These are phyloP conservation scores for Acrocephalus arundinaceus DNA, from an alignment of 2,113 vertebrate genomes.

Conservation along the genomic window DNA sequence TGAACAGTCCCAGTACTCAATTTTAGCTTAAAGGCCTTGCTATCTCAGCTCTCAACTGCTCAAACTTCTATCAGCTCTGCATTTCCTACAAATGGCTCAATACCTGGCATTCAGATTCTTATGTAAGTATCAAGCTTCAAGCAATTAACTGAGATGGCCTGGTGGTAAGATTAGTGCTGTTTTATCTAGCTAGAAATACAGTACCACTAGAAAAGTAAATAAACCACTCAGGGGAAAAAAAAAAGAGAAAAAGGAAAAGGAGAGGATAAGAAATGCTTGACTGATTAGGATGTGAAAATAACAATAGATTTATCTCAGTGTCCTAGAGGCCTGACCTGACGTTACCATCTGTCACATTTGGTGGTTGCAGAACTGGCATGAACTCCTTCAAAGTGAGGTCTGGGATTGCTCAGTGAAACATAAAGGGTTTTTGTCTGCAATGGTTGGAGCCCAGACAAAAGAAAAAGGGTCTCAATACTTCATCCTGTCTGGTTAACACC, in stretches of 20 bases:
- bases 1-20: not conserved
- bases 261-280: not conserved
- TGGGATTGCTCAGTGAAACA: not conserved
- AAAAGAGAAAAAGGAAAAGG: not conserved
- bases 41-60: not conserved
- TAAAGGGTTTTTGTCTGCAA: not conserved
- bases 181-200: not conserved
- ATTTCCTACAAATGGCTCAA: not conserved
- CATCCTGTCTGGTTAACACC: not conserved
- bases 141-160: conserved; percentile 27
- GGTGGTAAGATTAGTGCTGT: not conserved
- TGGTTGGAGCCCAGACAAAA: not conserved
- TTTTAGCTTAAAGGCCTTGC: not conserved
- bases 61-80: not conserved
- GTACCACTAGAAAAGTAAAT: not conserved
- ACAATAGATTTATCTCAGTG: not conserved
- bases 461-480: not conserved
- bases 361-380: not conserved
- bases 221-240: fast-evolving
- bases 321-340: not conserved
- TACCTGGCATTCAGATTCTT: not conserved
- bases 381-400: not conserved
- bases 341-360: not conserved
- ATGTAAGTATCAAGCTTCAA: not conserved
- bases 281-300: not conserved